Evolutionary conservation across 2,888 invertebrate genomes (phyloP).

Genomic region (Diadegma fenestrale): DNA sequence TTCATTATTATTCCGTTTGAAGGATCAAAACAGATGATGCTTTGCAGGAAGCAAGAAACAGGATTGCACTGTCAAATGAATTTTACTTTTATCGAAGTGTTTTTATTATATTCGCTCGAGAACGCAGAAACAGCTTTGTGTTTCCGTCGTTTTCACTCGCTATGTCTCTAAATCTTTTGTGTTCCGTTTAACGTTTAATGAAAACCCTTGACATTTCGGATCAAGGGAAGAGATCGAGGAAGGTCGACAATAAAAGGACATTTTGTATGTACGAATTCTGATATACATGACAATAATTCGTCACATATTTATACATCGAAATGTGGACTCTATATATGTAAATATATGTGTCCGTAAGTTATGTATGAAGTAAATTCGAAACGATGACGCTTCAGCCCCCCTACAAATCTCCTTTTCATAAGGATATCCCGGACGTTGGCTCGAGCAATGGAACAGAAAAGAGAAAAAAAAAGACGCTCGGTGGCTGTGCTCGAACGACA

Average conservation of each 20-base stretch:
- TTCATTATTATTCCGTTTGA: neutral
- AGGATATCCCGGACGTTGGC: constrained; percentile 28
- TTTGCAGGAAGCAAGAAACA: neutral
- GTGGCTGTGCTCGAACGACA: constrained; percentile 25
- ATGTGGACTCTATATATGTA: constrained; percentile 6
- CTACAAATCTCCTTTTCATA: constrained; percentile 43
- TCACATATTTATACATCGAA: neutral
- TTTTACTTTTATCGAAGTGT: neutral
- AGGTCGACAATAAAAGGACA: neutral
- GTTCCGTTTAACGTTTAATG: neutral
- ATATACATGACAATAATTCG: neutral
- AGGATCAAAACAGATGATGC: constrained; percentile 6
- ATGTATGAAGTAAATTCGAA: constrained; percentile 18
- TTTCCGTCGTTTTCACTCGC: neutral
- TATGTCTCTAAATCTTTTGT: constrained; percentile 34
- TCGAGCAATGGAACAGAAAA: constrained; percentile 37
- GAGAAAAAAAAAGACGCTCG: constrained; percentile 38
- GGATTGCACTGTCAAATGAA: neutral
- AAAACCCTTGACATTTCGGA: constrained; percentile 56
- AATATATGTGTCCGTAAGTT: neutral
- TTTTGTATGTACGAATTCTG: constrained; percentile 19
- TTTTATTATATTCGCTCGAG: neutral
- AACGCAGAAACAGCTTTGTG: constrained; percentile 15
- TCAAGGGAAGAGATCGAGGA: neutral
- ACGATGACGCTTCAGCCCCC: constrained; percentile 18